Percentiles rank a stretch among this genome's conserved stretches.
Conservation (phyloP, 2,888 invertebrate species). For the Amphipoea lucens region DNA sequence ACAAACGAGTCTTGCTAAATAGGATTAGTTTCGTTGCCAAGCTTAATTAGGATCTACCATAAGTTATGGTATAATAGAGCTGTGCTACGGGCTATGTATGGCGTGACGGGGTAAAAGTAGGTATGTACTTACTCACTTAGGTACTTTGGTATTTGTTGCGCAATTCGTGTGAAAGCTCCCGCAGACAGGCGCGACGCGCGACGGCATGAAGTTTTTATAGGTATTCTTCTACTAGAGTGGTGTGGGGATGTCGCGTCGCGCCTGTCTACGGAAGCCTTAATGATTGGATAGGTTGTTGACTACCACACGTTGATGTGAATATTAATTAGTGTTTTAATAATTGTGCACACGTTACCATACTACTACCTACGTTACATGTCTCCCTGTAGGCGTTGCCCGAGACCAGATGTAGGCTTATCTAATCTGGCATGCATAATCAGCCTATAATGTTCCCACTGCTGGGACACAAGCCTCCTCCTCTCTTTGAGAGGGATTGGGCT, state of each 20-base stretch:
- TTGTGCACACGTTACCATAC: background rate
- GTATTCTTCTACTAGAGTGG: no score
- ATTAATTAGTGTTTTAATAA: constrained; percentile 20
- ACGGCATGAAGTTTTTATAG: no score
- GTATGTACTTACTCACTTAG: constrained; percentile 14
- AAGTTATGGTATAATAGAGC: constrained; percentile 46
- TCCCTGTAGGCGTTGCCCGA: constrained; percentile 5
- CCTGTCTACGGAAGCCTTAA: background rate
- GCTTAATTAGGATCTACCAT: constrained; percentile 44
- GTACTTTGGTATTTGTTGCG: background rate
- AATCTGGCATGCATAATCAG: background rate
- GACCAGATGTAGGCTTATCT: background rate
- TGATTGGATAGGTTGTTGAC: background rate
- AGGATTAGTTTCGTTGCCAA: constrained; percentile 42
- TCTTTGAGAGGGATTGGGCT: no score
- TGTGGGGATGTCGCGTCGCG: background rate
- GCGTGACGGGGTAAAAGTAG: constrained; percentile 5
- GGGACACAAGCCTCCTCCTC: background rate
- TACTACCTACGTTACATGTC: background rate
- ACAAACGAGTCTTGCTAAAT: constrained; percentile 51
- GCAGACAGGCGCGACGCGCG: background rate
- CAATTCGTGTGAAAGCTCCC: background rate
- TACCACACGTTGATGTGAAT: constrained; percentile 17
- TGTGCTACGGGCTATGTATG: constrained; percentile 8
- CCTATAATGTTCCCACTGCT: background rate